These are phyloP conservation scores for Geotrupes spiniger DNA, from an alignment of 2,888 invertebrate species.

Conservation along the genomic window DNA sequence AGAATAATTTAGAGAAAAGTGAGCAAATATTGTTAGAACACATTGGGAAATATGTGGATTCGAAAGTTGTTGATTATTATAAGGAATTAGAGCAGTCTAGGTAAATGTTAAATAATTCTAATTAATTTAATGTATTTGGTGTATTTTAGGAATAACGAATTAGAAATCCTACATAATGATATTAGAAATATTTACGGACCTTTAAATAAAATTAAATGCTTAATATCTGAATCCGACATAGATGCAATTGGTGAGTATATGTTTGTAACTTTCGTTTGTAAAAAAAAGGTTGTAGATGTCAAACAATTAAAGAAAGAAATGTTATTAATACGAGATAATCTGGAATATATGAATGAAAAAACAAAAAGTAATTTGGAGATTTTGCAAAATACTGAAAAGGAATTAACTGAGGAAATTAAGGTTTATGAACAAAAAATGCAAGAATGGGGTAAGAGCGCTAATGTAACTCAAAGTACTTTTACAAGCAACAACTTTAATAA, in stretches of 20 bases:
- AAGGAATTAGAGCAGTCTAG: conserved; percentile 24
- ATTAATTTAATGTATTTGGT: conserved; percentile 4
- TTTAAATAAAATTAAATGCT: conserved; percentile 27
- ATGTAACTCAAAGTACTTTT: conserved; percentile 15
- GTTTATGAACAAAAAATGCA: conserved; percentile 36
- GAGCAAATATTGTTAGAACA: conserved; percentile 30
- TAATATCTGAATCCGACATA: conserved; percentile 25
- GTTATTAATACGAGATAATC: conserved; percentile 38
- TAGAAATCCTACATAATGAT: conserved; percentile 23
- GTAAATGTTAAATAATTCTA: conserved; percentile 17
- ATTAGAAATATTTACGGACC: conserved; percentile 26
- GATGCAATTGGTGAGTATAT: conserved; percentile 24
- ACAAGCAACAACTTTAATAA: conserved; percentile 23
- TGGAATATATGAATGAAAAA: conserved; percentile 33
- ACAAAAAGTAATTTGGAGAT: conserved; percentile 30
- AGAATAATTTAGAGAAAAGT: conserved; percentile 36
- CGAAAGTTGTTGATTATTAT: conserved; percentile 24
- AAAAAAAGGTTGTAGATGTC: conserved; percentile 32
- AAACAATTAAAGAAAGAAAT: conserved; percentile 39
- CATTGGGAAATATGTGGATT: conserved; percentile 28
- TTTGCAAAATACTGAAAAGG: conserved; percentile 33
- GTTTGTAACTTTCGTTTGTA: not conserved
- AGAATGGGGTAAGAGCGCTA: conserved; percentile 37
- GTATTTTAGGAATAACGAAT: conserved; percentile 25
- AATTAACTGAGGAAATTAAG: conserved; percentile 35